Base-by-base conservation (phyloP, 1,140 invertebrate genomes). In the Platyscapa corneri region DNA sequence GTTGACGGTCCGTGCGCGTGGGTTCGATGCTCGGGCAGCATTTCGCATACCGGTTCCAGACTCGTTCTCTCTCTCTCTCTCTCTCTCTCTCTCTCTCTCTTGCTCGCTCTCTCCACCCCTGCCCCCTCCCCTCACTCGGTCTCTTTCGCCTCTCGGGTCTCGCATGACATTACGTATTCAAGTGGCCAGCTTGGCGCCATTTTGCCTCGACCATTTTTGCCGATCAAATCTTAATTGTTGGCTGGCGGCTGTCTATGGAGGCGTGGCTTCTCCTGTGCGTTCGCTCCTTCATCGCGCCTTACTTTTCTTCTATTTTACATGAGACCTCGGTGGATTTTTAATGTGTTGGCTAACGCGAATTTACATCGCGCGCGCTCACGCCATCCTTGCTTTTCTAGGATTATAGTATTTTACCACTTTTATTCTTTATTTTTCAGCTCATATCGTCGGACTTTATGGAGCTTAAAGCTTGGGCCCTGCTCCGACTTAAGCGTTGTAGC, bases 191-290 rank as follows among this genome's bases (percentile, higher is more conserved):
- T 30, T 88, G 91, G 90, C 93, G 93, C 93, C 93, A 93, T 93
- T 93, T 93, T 93, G 90, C 88, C 90, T 93, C 93, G 88, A 93
- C 93, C 93, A 93, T 93, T 93, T 93, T 93, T 93, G 93, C 91
- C 92, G 93, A 93, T 93, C 92, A 93, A 93, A 93, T 93, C 92
- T 93, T 93, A 93, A 93, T 93, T 93, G 92, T 93, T 93, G 91
- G 92, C 93, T 93, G 92, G 92, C 92, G 92, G 92, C 93, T 93
- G 92, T 93, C 92, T 93, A 92, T 91, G 92, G 91, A 90, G 93
- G 93, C 93, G 92, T 92, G 91, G 92, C 88, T 53, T 80, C 49
- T 74, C 20, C 70, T 37, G 39, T 42, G 42, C 81, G 76, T 64
- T 32, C 74, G 81, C 75, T 78, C 72, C 85, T 85, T 85, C 83